phyloP scores from a whole-genome alignment of 2,113 vertebrate genomes.

The Muntiacus reevesi region DNA sequence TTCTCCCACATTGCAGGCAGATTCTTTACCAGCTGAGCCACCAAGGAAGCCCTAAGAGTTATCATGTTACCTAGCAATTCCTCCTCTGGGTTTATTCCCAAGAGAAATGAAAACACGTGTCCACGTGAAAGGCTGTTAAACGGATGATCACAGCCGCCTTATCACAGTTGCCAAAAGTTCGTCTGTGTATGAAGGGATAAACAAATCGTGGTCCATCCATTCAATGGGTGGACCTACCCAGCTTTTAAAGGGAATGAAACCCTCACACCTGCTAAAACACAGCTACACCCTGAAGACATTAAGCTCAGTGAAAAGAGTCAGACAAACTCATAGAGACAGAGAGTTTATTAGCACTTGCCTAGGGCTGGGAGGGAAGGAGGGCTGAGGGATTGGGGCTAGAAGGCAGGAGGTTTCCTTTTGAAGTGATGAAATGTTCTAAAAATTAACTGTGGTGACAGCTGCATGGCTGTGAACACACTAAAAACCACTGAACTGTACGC shows the following conservation, averaged over 20 bases:
- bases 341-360: background rate
- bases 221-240: background rate
- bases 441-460: background rate
- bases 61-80: background rate
- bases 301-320: background rate
- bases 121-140: background rate
- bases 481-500: background rate
- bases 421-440: background rate
- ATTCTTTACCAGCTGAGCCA: background rate
- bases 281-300: background rate
- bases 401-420: background rate
- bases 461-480: no score
- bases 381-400: background rate
- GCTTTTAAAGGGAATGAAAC: background rate
- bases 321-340: background rate
- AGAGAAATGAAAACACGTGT: background rate
- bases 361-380: background rate
- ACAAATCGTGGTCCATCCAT: background rate
- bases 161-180: background rate
- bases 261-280: background rate
- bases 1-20: background rate
- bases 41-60: background rate
- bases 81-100: background rate
- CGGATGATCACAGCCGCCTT: fast-evolving
- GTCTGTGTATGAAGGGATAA: fast-evolving